Evolutionary conservation across 2,888 invertebrate species (phyloP).

Genomic region (Zaprionus bogoriensis): DNA sequence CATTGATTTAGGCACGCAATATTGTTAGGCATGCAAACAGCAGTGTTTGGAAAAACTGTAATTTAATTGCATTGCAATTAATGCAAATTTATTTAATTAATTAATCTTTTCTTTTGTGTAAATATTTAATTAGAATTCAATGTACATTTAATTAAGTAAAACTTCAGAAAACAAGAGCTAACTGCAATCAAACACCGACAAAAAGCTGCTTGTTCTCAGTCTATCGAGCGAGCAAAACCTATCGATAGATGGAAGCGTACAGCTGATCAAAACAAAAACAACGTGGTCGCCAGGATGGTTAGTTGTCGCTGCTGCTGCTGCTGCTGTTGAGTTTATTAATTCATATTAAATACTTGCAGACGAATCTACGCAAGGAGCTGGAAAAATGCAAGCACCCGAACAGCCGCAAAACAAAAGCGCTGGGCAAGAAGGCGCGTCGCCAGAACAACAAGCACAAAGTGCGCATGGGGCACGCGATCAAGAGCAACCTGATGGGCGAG

Average conservation of each 20-base stretch:
- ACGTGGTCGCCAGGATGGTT: slow-evolving; percentile 52
- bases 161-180: no score
- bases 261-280: slow-evolving; percentile 37
- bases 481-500: slow-evolving; percentile 89
- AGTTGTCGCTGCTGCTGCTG: neutral
- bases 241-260: neutral
- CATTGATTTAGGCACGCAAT: neutral
- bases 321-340: neutral
- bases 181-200: slow-evolving; percentile 8
- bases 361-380: slow-evolving; percentile 84
- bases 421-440: slow-evolving; percentile 88
- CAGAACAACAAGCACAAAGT: slow-evolving; percentile 82
- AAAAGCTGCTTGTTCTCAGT: no score
- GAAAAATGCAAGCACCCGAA: slow-evolving; percentile 90
- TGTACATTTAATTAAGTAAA: no score
- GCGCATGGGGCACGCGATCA: slow-evolving; percentile 86
- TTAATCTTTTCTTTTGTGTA: no score
- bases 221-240: no score
- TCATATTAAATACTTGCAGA: slow-evolving; percentile 63
- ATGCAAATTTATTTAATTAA: no score
- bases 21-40: slow-evolving; percentile 5
- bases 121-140: no score
- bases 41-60: no score
- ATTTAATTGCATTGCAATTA: no score
- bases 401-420: slow-evolving; percentile 90